Conservation (phyloP, 1,140 invertebrate species). For the Sweltsa coloradensis region DNA sequence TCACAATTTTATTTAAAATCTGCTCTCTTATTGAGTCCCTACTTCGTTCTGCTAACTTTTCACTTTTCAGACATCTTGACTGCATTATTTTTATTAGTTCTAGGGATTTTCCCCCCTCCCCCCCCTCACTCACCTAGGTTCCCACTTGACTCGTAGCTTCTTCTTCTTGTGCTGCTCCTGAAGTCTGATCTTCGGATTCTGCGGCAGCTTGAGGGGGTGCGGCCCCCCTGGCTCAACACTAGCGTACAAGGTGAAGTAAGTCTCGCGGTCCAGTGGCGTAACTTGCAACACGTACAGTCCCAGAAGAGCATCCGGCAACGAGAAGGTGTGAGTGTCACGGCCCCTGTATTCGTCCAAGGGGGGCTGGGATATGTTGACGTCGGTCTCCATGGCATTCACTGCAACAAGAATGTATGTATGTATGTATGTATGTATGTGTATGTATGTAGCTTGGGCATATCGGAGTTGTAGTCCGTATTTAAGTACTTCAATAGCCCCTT, state of each 20-base stretch:
- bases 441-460: too few relatives aligned
- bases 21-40: too few relatives aligned
- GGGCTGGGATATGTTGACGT: background rate
- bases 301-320: slow-evolving; percentile 7
- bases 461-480: too few relatives aligned
- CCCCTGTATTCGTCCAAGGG: background rate
- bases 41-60: too few relatives aligned
- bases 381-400: slow-evolving; percentile 1
- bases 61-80: too few relatives aligned
- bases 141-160: slow-evolving; percentile 28
- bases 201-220: slow-evolving; percentile 18
- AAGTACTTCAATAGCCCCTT: too few relatives aligned
- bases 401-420: too few relatives aligned
- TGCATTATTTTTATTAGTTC: too few relatives aligned
- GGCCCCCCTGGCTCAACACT: slow-evolving; percentile 25
- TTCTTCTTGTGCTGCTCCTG: slow-evolving; percentile 21
- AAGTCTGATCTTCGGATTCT: slow-evolving; percentile 18
- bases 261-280: slow-evolving; percentile 20
- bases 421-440: too few relatives aligned
- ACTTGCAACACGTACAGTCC: slow-evolving; percentile 22
- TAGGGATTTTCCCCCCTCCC: too few relatives aligned
- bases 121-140: slow-evolving; percentile 24
- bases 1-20: too few relatives aligned
- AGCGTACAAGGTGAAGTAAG: slow-evolving; percentile 27
- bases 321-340: slow-evolving; percentile 13